These are phyloP conservation scores for Cerceris rybyensis DNA, from an alignment of 2,888 invertebrate genomes.

Conservation along the genomic window DNA sequence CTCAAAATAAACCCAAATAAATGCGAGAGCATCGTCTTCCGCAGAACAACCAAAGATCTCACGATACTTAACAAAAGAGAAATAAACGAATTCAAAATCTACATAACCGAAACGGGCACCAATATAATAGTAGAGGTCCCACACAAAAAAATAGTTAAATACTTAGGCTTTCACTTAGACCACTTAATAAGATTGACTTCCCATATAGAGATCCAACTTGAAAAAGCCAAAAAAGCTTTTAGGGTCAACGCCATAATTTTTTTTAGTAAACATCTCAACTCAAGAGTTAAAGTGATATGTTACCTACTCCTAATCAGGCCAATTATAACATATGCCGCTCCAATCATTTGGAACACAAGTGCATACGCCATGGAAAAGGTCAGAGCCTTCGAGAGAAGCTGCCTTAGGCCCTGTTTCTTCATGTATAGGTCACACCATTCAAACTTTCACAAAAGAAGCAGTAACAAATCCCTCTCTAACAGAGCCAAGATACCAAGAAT, in stretches of 20 bases:
- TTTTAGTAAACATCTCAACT: background rate
- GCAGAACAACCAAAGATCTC: slow-evolving; percentile 7
- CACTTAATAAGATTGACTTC: slow-evolving; percentile 1
- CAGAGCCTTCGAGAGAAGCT: slow-evolving; percentile 1
- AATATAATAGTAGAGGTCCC: background rate
- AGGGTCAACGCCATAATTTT: background rate
- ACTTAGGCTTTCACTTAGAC: slow-evolving; percentile 11
- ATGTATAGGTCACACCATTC: background rate
- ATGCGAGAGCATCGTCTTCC: slow-evolving; percentile 44
- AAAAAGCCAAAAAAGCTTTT: slow-evolving; percentile 12
- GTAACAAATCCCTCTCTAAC: background rate
- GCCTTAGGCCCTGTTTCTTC: background rate
- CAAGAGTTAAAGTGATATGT: background rate
- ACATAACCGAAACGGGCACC: background rate
- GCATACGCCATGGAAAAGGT: background rate
- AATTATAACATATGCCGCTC: slow-evolving; percentile 6
- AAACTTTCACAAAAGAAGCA: background rate
- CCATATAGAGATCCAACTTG: slow-evolving; percentile 6
- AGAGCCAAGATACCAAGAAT: background rate
- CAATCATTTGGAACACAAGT: slow-evolving; percentile 9
- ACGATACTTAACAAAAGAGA: background rate
- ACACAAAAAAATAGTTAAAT: slow-evolving; percentile 4
- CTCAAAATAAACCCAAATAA: slow-evolving; percentile 38
- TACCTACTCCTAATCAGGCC: background rate
- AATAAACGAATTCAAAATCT: background rate